Evolutionary conservation across 1,140 invertebrate species (phyloP), one percentile per base, ranked within the genome.

Genomic region (Cyphomyrmex costatus): DNA sequence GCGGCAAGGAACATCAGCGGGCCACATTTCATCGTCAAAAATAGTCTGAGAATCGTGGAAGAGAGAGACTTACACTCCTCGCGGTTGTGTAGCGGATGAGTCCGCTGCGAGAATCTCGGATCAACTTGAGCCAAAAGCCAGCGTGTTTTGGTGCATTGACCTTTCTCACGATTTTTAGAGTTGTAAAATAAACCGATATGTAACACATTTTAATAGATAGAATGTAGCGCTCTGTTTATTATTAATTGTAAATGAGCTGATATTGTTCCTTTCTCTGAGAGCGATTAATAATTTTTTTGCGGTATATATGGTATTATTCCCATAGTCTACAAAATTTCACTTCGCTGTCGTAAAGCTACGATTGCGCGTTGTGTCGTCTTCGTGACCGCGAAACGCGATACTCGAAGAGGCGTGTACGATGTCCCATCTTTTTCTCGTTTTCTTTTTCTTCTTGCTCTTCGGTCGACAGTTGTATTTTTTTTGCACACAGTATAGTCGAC

Each of bases 61-160:
- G 88, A 90, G 86, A 60, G 86, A 73, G 27, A 60, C 46, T 33
- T 42, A n/a, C 46, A 58, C 58, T 53, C 51, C 24, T 12, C 49
- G 76, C 66, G 58, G 24, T 36, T 51, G 63, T 36, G 61, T n/a
- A 51, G 73, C 68, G 77, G 46, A 76, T 65, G 85, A 88, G 73
- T 70, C 66, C 53, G 66, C 42, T 33, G 78, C 79, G 21, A 16
- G 30, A 65, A 70, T 87, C 51, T 78, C 80, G 88, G 68, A 66
- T n/a, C 51, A 77, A 85, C 82, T 66, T 71, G 65, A 61, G 71
- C 78, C 76, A 84, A 80, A 74, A 86, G 79, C 30, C 73, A 42
- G 87, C 88, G 91, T 94, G 92, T 94, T 95, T 94, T 94, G 92
- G 93, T 93, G 89, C 94, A 93, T 93, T 93, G 94, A 94, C 93